A percentile compares a stretch with the other conserved stretches of the same genome.
Conservation (phyloP, 2,888 invertebrate species). For the Proisotoma minuta region DNA sequence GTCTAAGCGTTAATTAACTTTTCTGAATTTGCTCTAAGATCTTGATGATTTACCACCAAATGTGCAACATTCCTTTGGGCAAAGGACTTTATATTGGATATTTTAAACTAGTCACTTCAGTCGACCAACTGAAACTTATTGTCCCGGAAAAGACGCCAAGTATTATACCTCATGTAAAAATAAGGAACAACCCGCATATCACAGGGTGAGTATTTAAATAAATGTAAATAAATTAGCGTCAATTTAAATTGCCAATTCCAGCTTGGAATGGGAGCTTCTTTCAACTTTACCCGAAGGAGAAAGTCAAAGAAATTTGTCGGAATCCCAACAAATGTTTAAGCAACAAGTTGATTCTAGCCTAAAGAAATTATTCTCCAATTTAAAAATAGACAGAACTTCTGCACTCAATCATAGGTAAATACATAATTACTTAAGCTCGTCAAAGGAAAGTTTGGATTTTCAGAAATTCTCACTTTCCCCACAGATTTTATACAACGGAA, state of each 20-base stretch:
- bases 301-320: slow-evolving; percentile 18
- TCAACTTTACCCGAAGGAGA: slow-evolving; percentile 5
- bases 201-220: slow-evolving; percentile 67
- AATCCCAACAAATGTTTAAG: slow-evolving; percentile 44
- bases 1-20: neutral
- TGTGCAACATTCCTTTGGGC: slow-evolving; percentile 73
- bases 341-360: slow-evolving; percentile 38
- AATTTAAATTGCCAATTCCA: slow-evolving; percentile 49
- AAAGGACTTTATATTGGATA: slow-evolving; percentile 92
- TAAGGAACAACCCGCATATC: slow-evolving; percentile 91
- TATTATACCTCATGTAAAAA: slow-evolving; percentile 86
- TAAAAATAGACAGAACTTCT: slow-evolving; percentile 43
- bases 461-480: no score
- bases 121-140: slow-evolving; percentile 87
- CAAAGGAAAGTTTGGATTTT: neutral
- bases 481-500: slow-evolving; percentile 86
- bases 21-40: slow-evolving; percentile 52
- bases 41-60: slow-evolving; percentile 66
- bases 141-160: slow-evolving; percentile 90
- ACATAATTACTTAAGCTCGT: neutral
- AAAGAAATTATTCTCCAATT: slow-evolving; percentile 40
- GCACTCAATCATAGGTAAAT: slow-evolving; percentile 44
- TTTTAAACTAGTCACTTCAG: slow-evolving; percentile 91
- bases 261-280: slow-evolving; percentile 76
- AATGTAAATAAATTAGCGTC: neutral